These are phyloP conservation scores for Lumbricus terrestris DNA, from an alignment of 2,888 invertebrate species.

Conservation along the genomic window DNA sequence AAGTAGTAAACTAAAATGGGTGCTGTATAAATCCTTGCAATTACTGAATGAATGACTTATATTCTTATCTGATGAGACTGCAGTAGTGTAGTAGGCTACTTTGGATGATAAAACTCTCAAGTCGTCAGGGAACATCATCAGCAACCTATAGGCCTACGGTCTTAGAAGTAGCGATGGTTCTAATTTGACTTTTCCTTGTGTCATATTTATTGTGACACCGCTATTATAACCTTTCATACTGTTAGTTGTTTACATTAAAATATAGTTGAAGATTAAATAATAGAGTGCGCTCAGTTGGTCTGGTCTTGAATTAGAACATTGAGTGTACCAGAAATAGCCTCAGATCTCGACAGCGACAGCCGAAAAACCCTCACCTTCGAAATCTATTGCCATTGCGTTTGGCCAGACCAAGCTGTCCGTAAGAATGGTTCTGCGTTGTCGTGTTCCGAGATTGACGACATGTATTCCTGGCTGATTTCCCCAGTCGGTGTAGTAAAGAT, in stretches of 20 bases:
- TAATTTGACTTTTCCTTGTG: neutral
- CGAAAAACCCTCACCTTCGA: neutral
- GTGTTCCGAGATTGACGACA: neutral
- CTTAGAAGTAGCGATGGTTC: neutral
- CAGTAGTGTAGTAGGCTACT: too few species aligned
- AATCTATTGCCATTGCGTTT: conserved; percentile 12
- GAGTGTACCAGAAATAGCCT: neutral
- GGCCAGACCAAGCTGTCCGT: conserved; percentile 13
- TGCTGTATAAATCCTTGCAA: too few species aligned
- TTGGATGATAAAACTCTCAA: neutral
- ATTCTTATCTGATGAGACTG: too few species aligned
- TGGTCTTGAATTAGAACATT: neutral
- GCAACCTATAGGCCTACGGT: too few species aligned
- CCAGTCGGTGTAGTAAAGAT: neutral
- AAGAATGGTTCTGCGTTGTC: neutral
- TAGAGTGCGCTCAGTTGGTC: neutral
- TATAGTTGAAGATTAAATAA: neutral
- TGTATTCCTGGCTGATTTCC: conserved; percentile 4
- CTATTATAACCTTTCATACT: neutral
- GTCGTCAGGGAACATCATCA: neutral
- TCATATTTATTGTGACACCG: neutral
- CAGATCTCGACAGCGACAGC: neutral
- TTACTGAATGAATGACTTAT: too few species aligned
- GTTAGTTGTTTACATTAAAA: neutral
- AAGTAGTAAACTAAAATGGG: too few species aligned